These are phyloP conservation scores for Zenarchopterus dispar DNA, from an alignment of 2,797 vertebrate species.

Conservation along the genomic window DNA sequence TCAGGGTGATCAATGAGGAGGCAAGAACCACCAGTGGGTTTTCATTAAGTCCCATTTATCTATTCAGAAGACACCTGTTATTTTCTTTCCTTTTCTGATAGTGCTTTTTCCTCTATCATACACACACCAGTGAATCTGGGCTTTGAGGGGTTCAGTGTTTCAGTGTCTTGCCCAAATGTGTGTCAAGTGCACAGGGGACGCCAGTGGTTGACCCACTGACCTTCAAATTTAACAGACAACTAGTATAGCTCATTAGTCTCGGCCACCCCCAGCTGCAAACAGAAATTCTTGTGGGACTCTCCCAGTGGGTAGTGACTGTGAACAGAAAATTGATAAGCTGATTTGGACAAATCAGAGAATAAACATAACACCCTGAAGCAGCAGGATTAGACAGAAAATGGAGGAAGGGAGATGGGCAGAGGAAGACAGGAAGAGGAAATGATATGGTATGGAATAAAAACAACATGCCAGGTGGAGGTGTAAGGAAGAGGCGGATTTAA, in stretches of 20 bases:
- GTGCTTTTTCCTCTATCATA: too few relatives aligned
- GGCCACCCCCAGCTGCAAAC: slow-evolving; percentile 1
- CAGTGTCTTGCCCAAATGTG: too few relatives aligned
- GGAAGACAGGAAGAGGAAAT: slow-evolving; percentile 25
- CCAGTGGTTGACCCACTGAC: neutral
- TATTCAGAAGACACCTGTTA: too few relatives aligned
- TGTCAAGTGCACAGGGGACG: neutral
- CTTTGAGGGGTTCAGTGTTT: too few relatives aligned
- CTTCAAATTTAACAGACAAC: neutral
- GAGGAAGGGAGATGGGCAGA: slow-evolving; percentile 19
- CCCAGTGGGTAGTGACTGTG: neutral
- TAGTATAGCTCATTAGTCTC: neutral
- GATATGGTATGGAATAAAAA: slow-evolving; percentile 40
- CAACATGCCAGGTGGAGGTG: slow-evolving; percentile 41
- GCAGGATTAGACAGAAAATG: slow-evolving; percentile 26
- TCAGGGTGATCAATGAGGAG: too few relatives aligned
- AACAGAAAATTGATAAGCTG: slow-evolving; percentile 13
- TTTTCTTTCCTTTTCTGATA: too few relatives aligned
- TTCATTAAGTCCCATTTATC: too few relatives aligned
- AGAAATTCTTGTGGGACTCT: neutral
- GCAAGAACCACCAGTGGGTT: too few relatives aligned
- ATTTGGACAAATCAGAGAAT: slow-evolving; percentile 3
- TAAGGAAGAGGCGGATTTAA: slow-evolving; percentile 39
- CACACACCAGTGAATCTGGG: too few relatives aligned
- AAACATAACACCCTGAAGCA: slow-evolving; percentile 29